Conservation (phyloP, 1,140 invertebrate species). For the Drosophila parvula region DNA sequence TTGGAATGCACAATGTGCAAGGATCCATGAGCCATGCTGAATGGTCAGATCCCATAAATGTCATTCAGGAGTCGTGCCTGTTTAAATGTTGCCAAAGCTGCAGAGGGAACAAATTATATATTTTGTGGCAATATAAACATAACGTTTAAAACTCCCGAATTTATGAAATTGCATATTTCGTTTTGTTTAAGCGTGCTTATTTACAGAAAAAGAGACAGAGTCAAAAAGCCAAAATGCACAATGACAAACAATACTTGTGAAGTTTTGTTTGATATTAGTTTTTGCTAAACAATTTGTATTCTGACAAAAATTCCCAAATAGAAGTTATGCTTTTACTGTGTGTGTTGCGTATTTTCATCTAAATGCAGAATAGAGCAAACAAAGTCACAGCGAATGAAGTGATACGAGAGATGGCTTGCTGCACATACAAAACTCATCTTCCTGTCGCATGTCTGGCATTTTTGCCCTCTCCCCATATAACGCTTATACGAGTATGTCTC, state of each 20-base stretch:
- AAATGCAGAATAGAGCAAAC: constrained; percentile 35
- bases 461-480: constrained; percentile 1
- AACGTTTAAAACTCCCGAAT: background rate
- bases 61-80: constrained; percentile 9
- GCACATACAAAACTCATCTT: constrained; percentile 4
- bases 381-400: constrained; percentile 51
- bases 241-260: background rate
- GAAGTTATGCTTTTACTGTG: background rate
- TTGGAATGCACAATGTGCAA: background rate
- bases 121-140: too few relatives aligned
- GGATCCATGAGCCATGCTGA: background rate
- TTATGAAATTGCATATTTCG: background rate
- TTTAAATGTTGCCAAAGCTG: background rate
- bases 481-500: background rate
- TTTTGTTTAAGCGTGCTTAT: background rate
- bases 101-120: background rate
- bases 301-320: too few relatives aligned
- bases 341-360: constrained; percentile 1
- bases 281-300: background rate
- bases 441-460: constrained; percentile 29
- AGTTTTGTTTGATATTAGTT: background rate
- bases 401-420: constrained; percentile 30
- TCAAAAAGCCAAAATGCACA: background rate
- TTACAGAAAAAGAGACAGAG: background rate
- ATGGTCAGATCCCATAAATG: constrained; percentile 4